phyloP scores from a whole-genome alignment of 2,888 invertebrate species.

The Abrostola triplasia region DNA sequence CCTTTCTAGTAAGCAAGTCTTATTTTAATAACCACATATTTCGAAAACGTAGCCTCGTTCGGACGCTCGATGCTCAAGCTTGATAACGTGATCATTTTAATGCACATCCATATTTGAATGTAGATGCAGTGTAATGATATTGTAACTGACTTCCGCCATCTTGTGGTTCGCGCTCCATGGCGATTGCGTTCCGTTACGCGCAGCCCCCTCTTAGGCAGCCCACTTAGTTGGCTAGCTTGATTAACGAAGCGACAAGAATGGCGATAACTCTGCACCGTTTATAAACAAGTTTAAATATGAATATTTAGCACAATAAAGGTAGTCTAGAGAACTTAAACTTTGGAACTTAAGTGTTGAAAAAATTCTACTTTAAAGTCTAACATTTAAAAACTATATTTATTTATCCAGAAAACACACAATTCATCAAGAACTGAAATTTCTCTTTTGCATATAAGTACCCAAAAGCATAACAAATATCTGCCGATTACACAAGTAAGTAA shows the following conservation, averaged over 20 bases:
- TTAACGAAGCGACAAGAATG: conserved; percentile 58
- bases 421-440: too few species aligned
- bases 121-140: conserved; percentile 51
- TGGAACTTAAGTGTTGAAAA: neutral
- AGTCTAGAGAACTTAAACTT: neutral
- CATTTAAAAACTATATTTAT: too few species aligned
- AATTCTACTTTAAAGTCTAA: too few species aligned
- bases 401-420: too few species aligned
- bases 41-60: too few species aligned
- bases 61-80: conserved; percentile 9
- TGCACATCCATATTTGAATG: conserved; percentile 46
- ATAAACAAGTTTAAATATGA: conserved; percentile 16
- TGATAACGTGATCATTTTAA: conserved; percentile 38
- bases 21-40: too few species aligned
- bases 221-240: conserved; percentile 59
- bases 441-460: too few species aligned
- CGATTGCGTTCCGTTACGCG: conserved; percentile 74
- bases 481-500: too few species aligned
- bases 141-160: conserved; percentile 61
- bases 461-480: too few species aligned
- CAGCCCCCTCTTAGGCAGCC: conserved; percentile 24
- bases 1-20: too few species aligned
- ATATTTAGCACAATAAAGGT: conserved; percentile 1
- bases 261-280: conserved; percentile 38
- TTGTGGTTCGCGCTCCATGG: conserved; percentile 46